Percentiles rank a stretch among this genome's conserved stretches.
phyloP scores from a whole-genome alignment of 2,113 vertebrate genomes.

The Laticauda colubrina region DNA sequence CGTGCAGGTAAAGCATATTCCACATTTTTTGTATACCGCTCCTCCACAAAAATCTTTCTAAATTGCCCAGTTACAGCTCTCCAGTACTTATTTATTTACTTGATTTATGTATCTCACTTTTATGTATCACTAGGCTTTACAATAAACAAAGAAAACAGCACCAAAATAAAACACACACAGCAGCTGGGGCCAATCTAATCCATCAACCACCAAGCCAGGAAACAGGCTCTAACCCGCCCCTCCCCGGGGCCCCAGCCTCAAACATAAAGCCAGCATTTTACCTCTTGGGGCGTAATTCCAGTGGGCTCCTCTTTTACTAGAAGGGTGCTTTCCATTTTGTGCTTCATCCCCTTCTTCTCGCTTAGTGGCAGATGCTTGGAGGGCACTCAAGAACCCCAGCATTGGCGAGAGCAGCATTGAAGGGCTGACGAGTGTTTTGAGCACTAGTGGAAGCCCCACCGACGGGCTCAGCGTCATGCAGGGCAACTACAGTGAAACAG shows the following conservation, averaged over 20 bases:
- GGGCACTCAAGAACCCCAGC: slow-evolving; percentile 95
- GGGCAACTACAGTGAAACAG: slow-evolving; percentile 85
- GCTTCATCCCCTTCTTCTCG: slow-evolving; percentile 23
- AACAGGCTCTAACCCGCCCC: background rate
- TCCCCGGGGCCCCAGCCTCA: background rate
- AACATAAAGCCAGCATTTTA: background rate
- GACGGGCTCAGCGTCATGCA: slow-evolving; percentile 83
- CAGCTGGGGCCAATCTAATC: background rate
- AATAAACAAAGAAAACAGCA: background rate
- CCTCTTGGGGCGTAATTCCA: background rate
- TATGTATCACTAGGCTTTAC: background rate
- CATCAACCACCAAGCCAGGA: background rate
- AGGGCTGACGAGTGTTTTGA: slow-evolving; percentile 89
- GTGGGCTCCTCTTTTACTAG: background rate
- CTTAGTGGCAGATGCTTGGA: slow-evolving; percentile 94
- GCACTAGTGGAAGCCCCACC: slow-evolving; percentile 92
- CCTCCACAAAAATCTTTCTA: background rate
- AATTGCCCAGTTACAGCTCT: background rate
- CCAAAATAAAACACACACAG: background rate
- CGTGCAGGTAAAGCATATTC: rapidly evolving
- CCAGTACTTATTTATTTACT: background rate
- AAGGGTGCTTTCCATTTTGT: background rate
- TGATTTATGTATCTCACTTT: background rate
- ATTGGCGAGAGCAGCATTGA: slow-evolving; percentile 96
- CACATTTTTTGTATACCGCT: background rate